Conservation (phyloP, 2,797 vertebrate genomes). For the Acipenser ruthenus region DNA sequence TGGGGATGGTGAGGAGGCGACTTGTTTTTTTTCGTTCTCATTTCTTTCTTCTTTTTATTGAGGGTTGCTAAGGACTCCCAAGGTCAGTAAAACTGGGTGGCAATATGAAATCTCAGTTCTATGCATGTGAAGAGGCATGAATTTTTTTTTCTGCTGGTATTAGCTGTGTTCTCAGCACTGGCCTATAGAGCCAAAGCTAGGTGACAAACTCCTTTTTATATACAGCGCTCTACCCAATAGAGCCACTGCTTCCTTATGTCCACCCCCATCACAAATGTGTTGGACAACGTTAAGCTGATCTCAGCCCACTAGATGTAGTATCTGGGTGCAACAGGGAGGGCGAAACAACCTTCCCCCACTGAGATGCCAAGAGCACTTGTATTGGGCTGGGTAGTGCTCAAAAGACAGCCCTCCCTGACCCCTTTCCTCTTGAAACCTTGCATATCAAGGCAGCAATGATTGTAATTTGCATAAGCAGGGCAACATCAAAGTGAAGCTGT, state of each 20-base stretch:
- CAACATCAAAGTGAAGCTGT: conserved; percentile 9
- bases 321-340: conserved; percentile 12
- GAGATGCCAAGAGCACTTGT: neutral
- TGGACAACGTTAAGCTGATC: conserved; percentile 18
- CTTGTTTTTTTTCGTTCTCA: conserved; percentile 9
- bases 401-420: neutral
- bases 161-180: too few relatives aligned
- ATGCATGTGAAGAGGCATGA: neutral
- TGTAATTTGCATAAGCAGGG: conserved; percentile 9
- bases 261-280: conserved; percentile 22
- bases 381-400: neutral
- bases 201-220: neutral
- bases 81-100: conserved; percentile 38
- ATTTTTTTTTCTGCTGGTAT: too few relatives aligned
- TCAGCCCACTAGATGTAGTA: conserved; percentile 34
- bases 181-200: neutral
- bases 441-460: neutral
- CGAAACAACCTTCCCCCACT: neutral
- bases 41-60: conserved; percentile 31
- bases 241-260: conserved; percentile 9
- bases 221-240: neutral
- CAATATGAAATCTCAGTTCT: conserved; percentile 14
- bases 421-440: neutral
- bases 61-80: conserved; percentile 44
- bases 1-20: neutral